Evolutionary conservation across 2,888 invertebrate genomes (phyloP).

Genomic region (Ceriagrion tenellum): DNA sequence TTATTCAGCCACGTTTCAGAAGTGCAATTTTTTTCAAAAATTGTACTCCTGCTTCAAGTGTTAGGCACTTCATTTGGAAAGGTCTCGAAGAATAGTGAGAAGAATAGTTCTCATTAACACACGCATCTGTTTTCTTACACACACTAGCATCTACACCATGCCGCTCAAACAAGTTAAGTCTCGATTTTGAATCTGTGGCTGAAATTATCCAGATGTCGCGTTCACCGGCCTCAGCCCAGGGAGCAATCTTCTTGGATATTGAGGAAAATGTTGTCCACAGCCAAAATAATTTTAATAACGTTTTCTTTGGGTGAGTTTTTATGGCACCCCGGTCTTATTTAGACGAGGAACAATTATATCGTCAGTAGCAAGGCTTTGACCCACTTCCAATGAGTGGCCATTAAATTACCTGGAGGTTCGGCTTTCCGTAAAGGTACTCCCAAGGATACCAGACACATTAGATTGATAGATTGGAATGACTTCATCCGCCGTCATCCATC

Average conservation of each 20-base stretch:
- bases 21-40: not conserved
- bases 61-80: not conserved
- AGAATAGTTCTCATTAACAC: too few species aligned
- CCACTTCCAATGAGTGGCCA: not conserved
- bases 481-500: constrained; percentile 12
- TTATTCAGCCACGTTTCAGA: not conserved
- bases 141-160: too few species aligned
- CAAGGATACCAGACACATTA: not conserved
- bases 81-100: not conserved
- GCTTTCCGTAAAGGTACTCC: not conserved
- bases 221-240: too few species aligned
- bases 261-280: not conserved
- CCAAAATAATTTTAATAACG: not conserved
- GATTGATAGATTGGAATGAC: constrained; percentile 12
- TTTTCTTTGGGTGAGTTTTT: not conserved
- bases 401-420: constrained; percentile 8
- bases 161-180: too few species aligned
- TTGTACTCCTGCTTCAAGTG: too few species aligned
- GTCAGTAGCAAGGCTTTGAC: not conserved
- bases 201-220: too few species aligned
- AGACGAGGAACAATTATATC: not conserved
- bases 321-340: not conserved
- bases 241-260: not conserved
- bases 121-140: too few species aligned
- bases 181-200: too few species aligned